Evolutionary conservation across 2,797 vertebrate genomes (phyloP), one percentile per base, ranked within the genome.

Genomic region (Pseudochaenichthys georgianus): DNA sequence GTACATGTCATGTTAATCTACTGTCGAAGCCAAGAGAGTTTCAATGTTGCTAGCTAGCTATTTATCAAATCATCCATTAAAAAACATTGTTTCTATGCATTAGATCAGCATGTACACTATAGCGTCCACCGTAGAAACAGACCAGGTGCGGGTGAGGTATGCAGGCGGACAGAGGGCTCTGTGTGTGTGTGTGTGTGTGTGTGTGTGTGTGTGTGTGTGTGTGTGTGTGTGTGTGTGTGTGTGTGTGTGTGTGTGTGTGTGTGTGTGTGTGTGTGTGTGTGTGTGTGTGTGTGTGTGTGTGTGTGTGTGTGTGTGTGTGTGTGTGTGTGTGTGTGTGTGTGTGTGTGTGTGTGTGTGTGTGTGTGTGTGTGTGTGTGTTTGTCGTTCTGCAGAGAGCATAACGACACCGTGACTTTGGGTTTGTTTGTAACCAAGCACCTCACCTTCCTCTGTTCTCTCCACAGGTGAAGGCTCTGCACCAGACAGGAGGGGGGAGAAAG

Each of bases 341-440:
- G 23, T 3, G 23, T 3, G 23, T 23, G 23, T 23, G 23, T 23
- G 23, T 2, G 23, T 3, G 23, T 2, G 19, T 19, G 23, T 2
- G 23, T 23, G 23, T 3, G 23, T 23, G 23, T 3, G 23, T 23
- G 23, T 3, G 23, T 23, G 23, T 4, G 23, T 3, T 3, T 21
- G 70, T 46, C 28, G 4, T 28, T 4, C 28, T 28, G 64, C 41
- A 58, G 64, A 31, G 71, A 65, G 79, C 70, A 60, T 60, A 72
- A 73, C 34, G 41, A 72, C 70, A 64, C 31, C 41, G 72, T 87
- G 89, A 84, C 85, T 75, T 75, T 67, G 87, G 79, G 74, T 83
- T 51, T 19, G 8, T 83, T 86, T 85, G 88, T 88, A 91, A 91
- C 83, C 75, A 45, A 68, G 87, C 87, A 88, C 90, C 83, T 81